Evolutionary conservation across 2,113 vertebrate species (phyloP), one percentile per base, ranked within the genome.

Genomic region (Pavo muticus): DNA sequence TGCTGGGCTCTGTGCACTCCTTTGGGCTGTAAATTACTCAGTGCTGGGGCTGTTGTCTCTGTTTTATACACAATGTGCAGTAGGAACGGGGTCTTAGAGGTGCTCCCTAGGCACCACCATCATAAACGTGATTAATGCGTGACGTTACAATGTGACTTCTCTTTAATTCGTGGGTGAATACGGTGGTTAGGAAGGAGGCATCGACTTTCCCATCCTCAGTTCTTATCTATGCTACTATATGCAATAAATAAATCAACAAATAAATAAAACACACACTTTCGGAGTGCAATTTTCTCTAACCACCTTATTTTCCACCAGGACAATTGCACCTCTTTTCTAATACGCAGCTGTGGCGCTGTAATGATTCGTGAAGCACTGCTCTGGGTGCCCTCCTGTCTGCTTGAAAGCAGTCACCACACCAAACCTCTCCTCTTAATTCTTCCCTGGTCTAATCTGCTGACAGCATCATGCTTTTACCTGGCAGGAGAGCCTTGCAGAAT

Each of bases 261-360:
- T 24, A 27, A 25, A 57, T 11, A 32, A 57, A 57, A 19, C 16
- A 16, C 29, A 14, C 40, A 18, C 50, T 23, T 48, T 2, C 24
- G 79, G 60, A 77, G 75, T 32, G 64, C 65, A 67, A 39, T 75
- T 94, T 93, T 68, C 74, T 79, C 65, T 84, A 18, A 92, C 88
- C 27, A 70, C 63, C 57, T 75, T 1, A 87, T 93, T 91, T 91
- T 73, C 20, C 3, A 27, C 27, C 61, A 48, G 65, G 65, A 35
- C 76, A 87, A 52, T 75, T 81, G 57, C 70, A 72, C 50, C 39
- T 57, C 39, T 88, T 72, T 94, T 83, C 63, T 94, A 56, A 77
- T 37, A 10, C 1, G 24, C 30, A n/a, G 65, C 84, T 48, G 44
- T 80, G 91, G 78, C 84, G 45, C 74, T 0, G 0, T 23, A 56